Evolutionary conservation across 2,113 vertebrate species (phyloP).

Genomic region (Microtus montanus): DNA sequence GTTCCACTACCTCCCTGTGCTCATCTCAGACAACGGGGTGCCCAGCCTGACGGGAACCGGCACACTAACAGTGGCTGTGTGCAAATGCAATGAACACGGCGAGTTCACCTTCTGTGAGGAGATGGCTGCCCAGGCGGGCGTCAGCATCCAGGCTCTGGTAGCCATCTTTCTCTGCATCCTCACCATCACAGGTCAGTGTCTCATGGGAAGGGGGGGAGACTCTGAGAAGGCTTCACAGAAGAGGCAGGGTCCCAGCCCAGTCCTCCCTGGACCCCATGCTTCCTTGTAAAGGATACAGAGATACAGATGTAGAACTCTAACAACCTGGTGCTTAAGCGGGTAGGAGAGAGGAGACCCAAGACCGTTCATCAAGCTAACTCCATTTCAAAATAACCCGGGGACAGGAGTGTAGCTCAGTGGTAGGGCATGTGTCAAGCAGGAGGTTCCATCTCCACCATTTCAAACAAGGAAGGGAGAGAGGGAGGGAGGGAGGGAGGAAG

Average conservation of each 20-base stretch:
- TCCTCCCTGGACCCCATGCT: background rate
- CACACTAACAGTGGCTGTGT: slow-evolving; percentile 88
- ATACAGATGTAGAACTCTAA: too few relatives aligned
- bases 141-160: slow-evolving; percentile 91
- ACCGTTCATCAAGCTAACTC: background rate
- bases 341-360: fast-evolving
- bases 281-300: background rate
- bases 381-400: background rate
- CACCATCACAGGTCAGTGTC: slow-evolving; percentile 90
- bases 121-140: slow-evolving; percentile 79
- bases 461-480: background rate
- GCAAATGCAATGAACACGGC: slow-evolving; percentile 89
- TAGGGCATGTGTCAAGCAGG: background rate
- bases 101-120: slow-evolving; percentile 87
- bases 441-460: background rate
- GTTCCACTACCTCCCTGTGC: slow-evolving; percentile 89
- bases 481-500: background rate
- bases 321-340: background rate
- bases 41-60: slow-evolving; percentile 87
- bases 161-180: slow-evolving; percentile 91
- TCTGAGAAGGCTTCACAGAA: fast-evolving
- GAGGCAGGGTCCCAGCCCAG: background rate
- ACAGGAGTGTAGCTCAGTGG: background rate
- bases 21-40: slow-evolving; percentile 90
- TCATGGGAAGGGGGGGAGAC: fast-evolving